phyloP scores from a whole-genome alignment of 2,888 invertebrate species.

The Cheilosia pagana region DNA sequence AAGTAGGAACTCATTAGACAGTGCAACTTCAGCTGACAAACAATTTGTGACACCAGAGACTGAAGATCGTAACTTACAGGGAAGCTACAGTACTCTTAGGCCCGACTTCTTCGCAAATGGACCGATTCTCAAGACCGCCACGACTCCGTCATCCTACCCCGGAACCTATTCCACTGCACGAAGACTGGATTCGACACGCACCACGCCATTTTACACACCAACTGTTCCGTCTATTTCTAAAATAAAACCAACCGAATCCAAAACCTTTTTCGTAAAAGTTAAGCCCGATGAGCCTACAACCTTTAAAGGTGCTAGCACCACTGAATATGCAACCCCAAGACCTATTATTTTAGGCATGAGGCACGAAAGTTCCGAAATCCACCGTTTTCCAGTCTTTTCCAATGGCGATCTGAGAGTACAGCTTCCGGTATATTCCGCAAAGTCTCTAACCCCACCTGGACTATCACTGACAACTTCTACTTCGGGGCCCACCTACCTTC shows the following conservation, averaged over 20 bases:
- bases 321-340: constrained; percentile 77
- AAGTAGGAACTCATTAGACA: constrained; percentile 48
- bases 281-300: constrained; percentile 57
- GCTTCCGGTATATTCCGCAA: constrained; percentile 58
- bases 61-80: constrained; percentile 14
- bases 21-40: constrained; percentile 10
- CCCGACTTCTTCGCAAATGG: constrained; percentile 58
- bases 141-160: constrained; percentile 77
- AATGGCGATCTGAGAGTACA: constrained; percentile 75
- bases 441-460: constrained; percentile 75
- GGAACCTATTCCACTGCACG: constrained; percentile 81
- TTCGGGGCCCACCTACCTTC: constrained; percentile 81
- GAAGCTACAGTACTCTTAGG: constrained; percentile 24
- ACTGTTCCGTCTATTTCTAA: constrained; percentile 81
- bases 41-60: constrained; percentile 46
- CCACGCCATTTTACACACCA: constrained; percentile 83
- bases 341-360: constrained; percentile 80
- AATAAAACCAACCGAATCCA: constrained; percentile 79
- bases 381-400: constrained; percentile 55
- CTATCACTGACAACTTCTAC: constrained; percentile 74
- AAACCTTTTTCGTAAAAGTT: constrained; percentile 78
- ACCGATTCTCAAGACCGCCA: constrained; percentile 75
- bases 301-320: constrained; percentile 35
- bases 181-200: constrained; percentile 80
- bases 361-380: constrained; percentile 76